Conservation (phyloP, 2,797 vertebrate genomes). For the Parauchenoglanis punctatus region DNA sequence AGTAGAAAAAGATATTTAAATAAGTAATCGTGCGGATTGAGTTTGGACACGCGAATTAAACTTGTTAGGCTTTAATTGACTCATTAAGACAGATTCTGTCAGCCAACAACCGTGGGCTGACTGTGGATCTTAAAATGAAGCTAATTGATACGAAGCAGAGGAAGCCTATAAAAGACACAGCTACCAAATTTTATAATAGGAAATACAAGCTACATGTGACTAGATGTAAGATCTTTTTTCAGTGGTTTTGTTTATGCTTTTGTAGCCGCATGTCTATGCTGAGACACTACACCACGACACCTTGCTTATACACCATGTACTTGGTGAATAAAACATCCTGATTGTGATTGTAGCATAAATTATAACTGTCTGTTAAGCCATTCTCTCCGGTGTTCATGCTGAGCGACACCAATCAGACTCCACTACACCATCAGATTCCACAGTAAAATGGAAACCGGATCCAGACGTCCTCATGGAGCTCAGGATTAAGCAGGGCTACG, state of each 20-base stretch:
- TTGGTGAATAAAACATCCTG: not conserved
- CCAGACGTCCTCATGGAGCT: conserved; percentile 7
- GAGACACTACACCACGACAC: not conserved
- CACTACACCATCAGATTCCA: not conserved
- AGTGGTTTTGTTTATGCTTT: not conserved
- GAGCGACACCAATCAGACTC: conserved; percentile 8
- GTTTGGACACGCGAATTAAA: no score
- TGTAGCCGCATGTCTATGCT: not conserved
- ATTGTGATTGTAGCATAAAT: not conserved
- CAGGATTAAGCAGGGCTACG: conserved; percentile 11
- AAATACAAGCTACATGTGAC: not conserved
- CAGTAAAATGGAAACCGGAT: conserved; percentile 19
- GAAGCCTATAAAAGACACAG: not conserved
- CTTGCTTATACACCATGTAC: not conserved
- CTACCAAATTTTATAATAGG: not conserved
- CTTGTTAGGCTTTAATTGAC: not conserved
- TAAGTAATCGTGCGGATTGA: no score
- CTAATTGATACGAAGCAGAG: not conserved
- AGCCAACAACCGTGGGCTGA: not conserved
- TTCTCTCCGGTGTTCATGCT: not conserved
- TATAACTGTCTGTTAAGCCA: conserved; percentile 11
- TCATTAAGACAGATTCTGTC: not conserved
- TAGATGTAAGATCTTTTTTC: not conserved
- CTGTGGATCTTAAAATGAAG: not conserved
- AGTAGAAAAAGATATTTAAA: no score